Conservation (phyloP, 1,140 invertebrate genomes). For the Lordiphosa mommai region DNA sequence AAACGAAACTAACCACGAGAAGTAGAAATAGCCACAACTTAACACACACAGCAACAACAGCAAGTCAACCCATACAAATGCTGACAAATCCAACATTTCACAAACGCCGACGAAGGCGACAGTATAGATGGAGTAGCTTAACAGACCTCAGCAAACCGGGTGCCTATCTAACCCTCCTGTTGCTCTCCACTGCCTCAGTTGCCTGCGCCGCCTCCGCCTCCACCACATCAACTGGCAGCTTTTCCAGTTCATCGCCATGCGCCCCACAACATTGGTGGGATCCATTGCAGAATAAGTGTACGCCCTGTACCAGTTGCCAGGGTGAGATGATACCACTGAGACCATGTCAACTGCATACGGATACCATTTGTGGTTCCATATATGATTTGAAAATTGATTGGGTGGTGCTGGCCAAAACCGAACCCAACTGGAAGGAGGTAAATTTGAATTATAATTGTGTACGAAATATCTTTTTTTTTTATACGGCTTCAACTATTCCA, state of each 20-base stretch:
- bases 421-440: conserved; percentile 79
- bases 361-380: conserved; percentile 74
- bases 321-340: conserved; percentile 70
- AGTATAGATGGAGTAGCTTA: conserved; percentile 18
- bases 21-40: conserved; percentile 26
- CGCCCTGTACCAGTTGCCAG: conserved; percentile 68
- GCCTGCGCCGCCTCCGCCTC: neutral
- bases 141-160: conserved; percentile 16
- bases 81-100: conserved; percentile 39
- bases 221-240: neutral
- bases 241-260: conserved; percentile 53
- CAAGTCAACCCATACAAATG: neutral
- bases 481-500: conserved; percentile 8
- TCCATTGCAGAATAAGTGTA: conserved; percentile 58
- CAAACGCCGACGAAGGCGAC: conserved; percentile 53
- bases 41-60: conserved; percentile 16
- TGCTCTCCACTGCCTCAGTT: conserved; percentile 45
- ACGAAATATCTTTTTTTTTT: too few species aligned
- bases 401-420: conserved; percentile 71
- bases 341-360: conserved; percentile 74
- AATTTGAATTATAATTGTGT: too few species aligned
- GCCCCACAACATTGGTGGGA: conserved; percentile 78
- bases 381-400: conserved; percentile 78
- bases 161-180: conserved; percentile 34
- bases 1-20: conserved; percentile 19